Evolutionary conservation across 2,888 invertebrate species (phyloP), one percentile per base, ranked within the genome.

Genomic region (Bimastos eiseni): DNA sequence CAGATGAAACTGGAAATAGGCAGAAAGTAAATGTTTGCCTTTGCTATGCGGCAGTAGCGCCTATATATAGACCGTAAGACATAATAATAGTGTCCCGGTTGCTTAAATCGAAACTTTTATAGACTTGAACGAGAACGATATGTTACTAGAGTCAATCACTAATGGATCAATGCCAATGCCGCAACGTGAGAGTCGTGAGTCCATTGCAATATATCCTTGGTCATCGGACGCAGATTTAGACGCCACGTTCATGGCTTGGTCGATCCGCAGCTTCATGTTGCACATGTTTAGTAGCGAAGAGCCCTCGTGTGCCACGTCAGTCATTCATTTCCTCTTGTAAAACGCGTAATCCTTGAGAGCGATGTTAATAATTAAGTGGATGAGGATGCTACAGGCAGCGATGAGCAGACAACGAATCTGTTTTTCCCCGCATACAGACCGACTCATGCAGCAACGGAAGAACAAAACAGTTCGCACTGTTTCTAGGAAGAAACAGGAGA

Each of bases 211-310:
- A 13, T 41, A 41, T n/a, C n/a, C n/a, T n/a, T n/a, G n/a, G n/a
- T n/a, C n/a, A n/a, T n/a, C n/a, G n/a, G 70, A 70, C 70, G 70
- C 70, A 70, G 70, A 70, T 70, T 70, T 70, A n/a, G 70, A 70
- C 70, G 55, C n/a, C 70, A n/a, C 0, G n/a, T n/a, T n/a, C 4
- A n/a, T 70, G 6, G n/a, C 11, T n/a, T n/a, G n/a, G 30, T n/a
- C 11, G 30, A 70, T 70, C 70, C 17, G 70, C n/a, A n/a, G 70
- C 70, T 70, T n/a, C 6, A 17, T 11, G 30, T 70, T 0, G 30
- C 30, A 8, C 70, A n/a, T 70, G 70, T 11, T 41, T 15, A n/a
- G 70, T 13, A 70, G 70, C 70, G 30, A 70, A 30, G n/a, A 70
- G 70, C 30, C n/a, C 30, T 70, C 70, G 70, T 70, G 49, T 70